Conservation (phyloP, 2,797 vertebrate species). For the Eupleurogrammus muticus region DNA sequence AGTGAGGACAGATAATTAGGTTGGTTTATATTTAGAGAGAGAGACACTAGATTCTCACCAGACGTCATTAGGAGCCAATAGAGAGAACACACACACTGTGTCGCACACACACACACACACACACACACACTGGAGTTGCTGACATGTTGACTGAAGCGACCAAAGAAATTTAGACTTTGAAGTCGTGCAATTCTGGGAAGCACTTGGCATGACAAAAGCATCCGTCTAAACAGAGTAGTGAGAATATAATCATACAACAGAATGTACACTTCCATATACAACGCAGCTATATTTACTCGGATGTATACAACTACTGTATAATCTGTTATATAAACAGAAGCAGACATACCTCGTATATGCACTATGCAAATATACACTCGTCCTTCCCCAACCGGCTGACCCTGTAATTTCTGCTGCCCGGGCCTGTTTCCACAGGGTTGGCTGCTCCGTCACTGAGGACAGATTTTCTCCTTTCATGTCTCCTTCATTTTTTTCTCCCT, state of each 20-base stretch:
- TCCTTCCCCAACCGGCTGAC: conserved; percentile 40
- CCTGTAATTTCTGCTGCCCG: conserved; percentile 74
- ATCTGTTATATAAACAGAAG: conserved; percentile 66
- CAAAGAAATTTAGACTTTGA: conserved; percentile 13
- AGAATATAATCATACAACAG: conserved; percentile 14
- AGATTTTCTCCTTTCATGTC: conserved; percentile 46
- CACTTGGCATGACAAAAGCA: not conserved
- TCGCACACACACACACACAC: conserved; percentile 26
- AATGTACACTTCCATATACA: conserved; percentile 44
- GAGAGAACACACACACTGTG: conserved; percentile 33
- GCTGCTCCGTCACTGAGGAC: conserved; percentile 42
- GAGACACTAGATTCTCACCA: conserved; percentile 50
- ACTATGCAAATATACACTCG: conserved; percentile 70
- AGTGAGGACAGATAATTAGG: conserved; percentile 73
- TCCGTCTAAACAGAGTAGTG: conserved; percentile 1
- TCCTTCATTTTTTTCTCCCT: conserved; percentile 18
- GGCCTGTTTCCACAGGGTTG: conserved; percentile 55
- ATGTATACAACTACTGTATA: conserved; percentile 65
- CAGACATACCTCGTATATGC: conserved; percentile 48
- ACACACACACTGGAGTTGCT: conserved; percentile 18
- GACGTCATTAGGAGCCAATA: conserved; percentile 50
- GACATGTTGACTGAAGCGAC: conserved; percentile 17
- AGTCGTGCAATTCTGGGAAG: not conserved
- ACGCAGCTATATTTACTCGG: conserved; percentile 56
- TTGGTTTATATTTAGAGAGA: conserved; percentile 77